A percentile compares a stretch with the other conserved stretches of the same genome.
Conservation (phyloP, 1,140 invertebrate species). For the Drosophila sechellia region DNA sequence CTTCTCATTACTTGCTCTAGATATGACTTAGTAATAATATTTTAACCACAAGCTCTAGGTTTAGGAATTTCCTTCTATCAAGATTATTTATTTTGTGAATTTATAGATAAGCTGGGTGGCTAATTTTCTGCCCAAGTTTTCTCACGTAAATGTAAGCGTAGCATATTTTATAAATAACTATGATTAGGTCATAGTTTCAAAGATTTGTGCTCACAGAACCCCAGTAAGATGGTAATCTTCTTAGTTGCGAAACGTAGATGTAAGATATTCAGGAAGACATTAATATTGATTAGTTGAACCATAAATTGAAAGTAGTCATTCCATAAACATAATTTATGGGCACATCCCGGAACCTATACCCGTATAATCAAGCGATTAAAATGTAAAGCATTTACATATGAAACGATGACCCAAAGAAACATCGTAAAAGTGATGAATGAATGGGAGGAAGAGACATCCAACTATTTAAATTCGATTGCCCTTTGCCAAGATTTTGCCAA, state of each 20-base stretch:
- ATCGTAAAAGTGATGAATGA: background rate
- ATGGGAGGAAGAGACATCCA: background rate
- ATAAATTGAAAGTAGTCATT: slow-evolving; percentile 39
- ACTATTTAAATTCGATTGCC: slow-evolving; percentile 36
- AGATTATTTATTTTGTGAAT: too few species aligned
- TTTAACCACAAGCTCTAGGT: too few species aligned
- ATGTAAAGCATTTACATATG: slow-evolving; percentile 56
- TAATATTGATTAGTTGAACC: slow-evolving; percentile 58
- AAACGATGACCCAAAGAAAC: slow-evolving; percentile 39
- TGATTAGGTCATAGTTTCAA: slow-evolving; percentile 29
- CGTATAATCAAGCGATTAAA: slow-evolving; percentile 61
- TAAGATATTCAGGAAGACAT: slow-evolving; percentile 50
- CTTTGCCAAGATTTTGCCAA: slow-evolving; percentile 55
- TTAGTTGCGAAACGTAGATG: slow-evolving; percentile 3
- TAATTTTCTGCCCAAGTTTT: background rate
- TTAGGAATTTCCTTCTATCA: too few species aligned
- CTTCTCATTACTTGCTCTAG: background rate
- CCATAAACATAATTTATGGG: slow-evolving; percentile 41
- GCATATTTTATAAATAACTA: background rate
- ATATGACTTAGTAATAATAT: background rate
- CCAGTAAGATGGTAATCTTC: slow-evolving; percentile 33
- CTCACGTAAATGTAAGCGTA: slow-evolving; percentile 4
- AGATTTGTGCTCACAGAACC: slow-evolving; percentile 6
- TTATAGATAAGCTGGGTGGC: too few species aligned
- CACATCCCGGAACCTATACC: slow-evolving; percentile 16